Percentiles rank a stretch among this genome's conserved stretches.
Evolutionary conservation across 2,113 vertebrate species (phyloP).

Genomic region (Vombatus ursinus): DNA sequence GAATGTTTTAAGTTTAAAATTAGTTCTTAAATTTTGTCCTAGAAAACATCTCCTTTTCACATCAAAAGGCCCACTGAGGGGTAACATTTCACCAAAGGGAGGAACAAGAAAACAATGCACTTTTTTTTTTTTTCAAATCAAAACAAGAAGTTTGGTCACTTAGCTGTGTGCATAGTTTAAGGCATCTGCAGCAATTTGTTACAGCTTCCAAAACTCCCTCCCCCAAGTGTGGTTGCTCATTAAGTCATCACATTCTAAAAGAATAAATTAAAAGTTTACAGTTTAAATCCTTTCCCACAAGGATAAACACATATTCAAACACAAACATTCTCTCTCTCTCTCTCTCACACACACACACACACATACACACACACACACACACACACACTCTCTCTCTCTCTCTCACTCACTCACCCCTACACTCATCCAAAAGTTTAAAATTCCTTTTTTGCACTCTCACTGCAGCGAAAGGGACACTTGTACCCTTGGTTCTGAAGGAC

Average conservation of each 20-base stretch:
- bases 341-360: constrained; percentile 75
- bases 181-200: constrained; percentile 94
- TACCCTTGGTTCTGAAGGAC: constrained; percentile 87
- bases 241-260: constrained; percentile 89
- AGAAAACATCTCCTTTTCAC: constrained; percentile 86
- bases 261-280: constrained; percentile 84
- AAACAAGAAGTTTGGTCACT: constrained; percentile 98
- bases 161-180: constrained; percentile 99
- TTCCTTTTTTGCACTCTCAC: constrained; percentile 73
- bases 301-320: constrained; percentile 66
- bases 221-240: constrained; percentile 83
- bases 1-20: constrained; percentile 94
- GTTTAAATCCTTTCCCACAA: constrained; percentile 76
- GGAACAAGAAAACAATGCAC: constrained; percentile 94
- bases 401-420: constrained; percentile 59
- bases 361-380: constrained; percentile 65
- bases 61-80: constrained; percentile 84
- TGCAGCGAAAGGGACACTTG: constrained; percentile 87
- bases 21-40: constrained; percentile 91
- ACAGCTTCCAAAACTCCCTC: constrained; percentile 81
- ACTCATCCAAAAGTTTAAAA: constrained; percentile 72
- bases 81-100: constrained; percentile 91
- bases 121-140: constrained; percentile 88
- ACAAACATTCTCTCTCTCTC: constrained; percentile 40
- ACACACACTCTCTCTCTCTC: background rate